Evolutionary conservation across 2,888 invertebrate genomes (phyloP).

Genomic region (Clusia tigrina): DNA sequence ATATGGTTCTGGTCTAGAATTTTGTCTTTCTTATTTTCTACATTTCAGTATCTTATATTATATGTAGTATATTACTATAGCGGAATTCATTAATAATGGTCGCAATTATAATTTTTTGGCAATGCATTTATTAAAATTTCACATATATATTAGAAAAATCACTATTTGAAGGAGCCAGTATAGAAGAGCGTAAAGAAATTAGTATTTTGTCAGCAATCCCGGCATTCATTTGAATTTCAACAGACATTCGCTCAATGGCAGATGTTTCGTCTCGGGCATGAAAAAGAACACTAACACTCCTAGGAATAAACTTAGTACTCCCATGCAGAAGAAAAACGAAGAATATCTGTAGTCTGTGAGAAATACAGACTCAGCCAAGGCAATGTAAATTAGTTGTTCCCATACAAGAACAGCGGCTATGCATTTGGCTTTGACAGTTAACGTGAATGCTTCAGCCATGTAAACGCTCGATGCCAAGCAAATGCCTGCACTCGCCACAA

Average conservation of each 20-base stretch:
- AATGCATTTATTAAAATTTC: conserved; percentile 16
- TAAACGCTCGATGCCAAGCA: conserved; percentile 54
- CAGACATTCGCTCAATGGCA: conserved; percentile 54
- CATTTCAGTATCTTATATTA: no score
- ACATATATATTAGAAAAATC: conserved; percentile 9
- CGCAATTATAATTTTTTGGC: no score
- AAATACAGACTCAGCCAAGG: conserved; percentile 44
- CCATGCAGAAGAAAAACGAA: conserved; percentile 52
- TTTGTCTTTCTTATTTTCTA: no score
- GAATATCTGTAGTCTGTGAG: conserved; percentile 41
- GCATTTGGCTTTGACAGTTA: conserved; percentile 49
- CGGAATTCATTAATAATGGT: no score
- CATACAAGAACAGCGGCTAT: conserved; percentile 48
- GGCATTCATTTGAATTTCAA: conserved; percentile 52
- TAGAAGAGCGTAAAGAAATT: conserved; percentile 8
- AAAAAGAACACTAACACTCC: conserved; percentile 50
- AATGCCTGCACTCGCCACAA: conserved; percentile 52
- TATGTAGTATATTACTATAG: no score
- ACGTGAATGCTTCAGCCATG: conserved; percentile 56
- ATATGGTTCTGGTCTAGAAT: not conserved
- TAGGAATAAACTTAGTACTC: conserved; percentile 46
- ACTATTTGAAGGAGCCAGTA: conserved; percentile 28
- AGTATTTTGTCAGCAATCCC: conserved; percentile 27
- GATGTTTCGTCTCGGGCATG: conserved; percentile 54
- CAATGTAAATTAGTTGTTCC: conserved; percentile 53